Evolutionary conservation across 2,797 vertebrate genomes (phyloP), one percentile per base, ranked within the genome.

Genomic region (Pipistrellus pipistrellus): DNA sequence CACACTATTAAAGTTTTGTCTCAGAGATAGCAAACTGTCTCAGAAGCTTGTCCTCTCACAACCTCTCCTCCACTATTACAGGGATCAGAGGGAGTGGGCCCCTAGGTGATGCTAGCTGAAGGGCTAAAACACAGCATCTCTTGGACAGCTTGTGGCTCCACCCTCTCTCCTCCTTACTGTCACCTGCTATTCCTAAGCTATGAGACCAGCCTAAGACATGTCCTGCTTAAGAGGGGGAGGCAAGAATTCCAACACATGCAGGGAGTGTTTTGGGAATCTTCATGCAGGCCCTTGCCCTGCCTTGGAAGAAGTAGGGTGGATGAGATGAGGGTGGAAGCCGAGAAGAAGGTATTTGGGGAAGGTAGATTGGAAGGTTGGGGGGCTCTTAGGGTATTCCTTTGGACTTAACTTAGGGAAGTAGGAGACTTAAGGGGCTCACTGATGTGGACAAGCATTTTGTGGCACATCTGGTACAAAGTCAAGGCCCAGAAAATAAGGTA

Each of bases 371-470:
- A 35, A 41, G 89, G 82, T n/a, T 53, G 57, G 57, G 69, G 78
- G 59, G 51, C 21, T 11, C 68, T 81, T 84, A 17, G 88, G 69
- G 48, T 41, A 59, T 92, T 72, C 90, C 82, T 92, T 73, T 62
- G n/a, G 94, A 95, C 93, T 96, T 97, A 96, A 94, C 95, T 96
- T 95, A 97, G 91, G 97, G 95, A 81, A 77, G 35, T 4, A 64
- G 82, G 71, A 46, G 59, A 71, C 78, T 93, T 44, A 51, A 9
- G 76, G 85, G 88, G 89, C 91, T 17, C 41, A 62, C 6, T 0
- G 51, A 53, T 9, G 23, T 11, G 76, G n/a, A 48, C 82, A 20
- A 3, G 51, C 10, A 9, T 51, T 84, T 85, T 11, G 10, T 5
- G n/a, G 78, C 82, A 53, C 30, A 55, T 68, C 89, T 62, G 76